Evolutionary conservation across 2,888 invertebrate species (phyloP).

Genomic region (Drosophila sordidapex): DNA sequence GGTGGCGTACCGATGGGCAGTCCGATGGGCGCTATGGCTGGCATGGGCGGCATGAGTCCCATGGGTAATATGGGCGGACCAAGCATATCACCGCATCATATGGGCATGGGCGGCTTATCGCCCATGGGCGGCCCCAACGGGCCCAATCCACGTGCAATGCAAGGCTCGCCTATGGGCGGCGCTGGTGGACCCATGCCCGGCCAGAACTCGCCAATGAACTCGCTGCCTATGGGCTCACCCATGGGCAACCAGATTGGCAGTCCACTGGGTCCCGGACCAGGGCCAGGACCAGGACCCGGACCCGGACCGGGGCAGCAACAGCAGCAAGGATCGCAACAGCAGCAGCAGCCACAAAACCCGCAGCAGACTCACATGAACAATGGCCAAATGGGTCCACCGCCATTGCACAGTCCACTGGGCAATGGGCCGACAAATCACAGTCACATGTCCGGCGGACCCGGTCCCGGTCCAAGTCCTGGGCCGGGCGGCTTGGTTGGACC

Average conservation of each 20-base stretch:
- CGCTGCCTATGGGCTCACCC: slow-evolving; percentile 89
- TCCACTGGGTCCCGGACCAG: slow-evolving; percentile 66
- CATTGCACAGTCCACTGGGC: slow-evolving; percentile 90
- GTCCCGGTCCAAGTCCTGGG: slow-evolving; percentile 80
- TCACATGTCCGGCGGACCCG: slow-evolving; percentile 85
- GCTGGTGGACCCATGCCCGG: slow-evolving; percentile 88
- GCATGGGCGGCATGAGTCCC: slow-evolving; percentile 86
- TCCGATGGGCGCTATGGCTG: slow-evolving; percentile 87
- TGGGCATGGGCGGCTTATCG: slow-evolving; percentile 85
- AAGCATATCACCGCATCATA: slow-evolving; percentile 84
- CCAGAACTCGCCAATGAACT: slow-evolving; percentile 88
- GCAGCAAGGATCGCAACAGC: slow-evolving; percentile 56
- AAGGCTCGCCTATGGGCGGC: slow-evolving; percentile 86
- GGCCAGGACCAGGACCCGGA: slow-evolving; percentile 58
- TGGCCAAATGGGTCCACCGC: slow-evolving; percentile 91
- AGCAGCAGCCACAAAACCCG: slow-evolving; percentile 72
- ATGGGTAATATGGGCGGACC: slow-evolving; percentile 86
- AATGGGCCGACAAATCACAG: slow-evolving; percentile 87
- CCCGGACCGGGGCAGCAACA: slow-evolving; percentile 53
- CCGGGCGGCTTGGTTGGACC: slow-evolving; percentile 73
- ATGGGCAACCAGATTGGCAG: slow-evolving; percentile 89
- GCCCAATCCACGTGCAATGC: slow-evolving; percentile 88
- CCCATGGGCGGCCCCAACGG: slow-evolving; percentile 86
- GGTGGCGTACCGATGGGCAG: slow-evolving; percentile 84
- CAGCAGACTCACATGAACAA: slow-evolving; percentile 87